A percentile compares a stretch with the other conserved stretches of the same genome.
These are phyloP conservation scores for Dromococcyx pavoninus DNA, from an alignment of 2,797 vertebrate genomes.

Conservation along the genomic window DNA sequence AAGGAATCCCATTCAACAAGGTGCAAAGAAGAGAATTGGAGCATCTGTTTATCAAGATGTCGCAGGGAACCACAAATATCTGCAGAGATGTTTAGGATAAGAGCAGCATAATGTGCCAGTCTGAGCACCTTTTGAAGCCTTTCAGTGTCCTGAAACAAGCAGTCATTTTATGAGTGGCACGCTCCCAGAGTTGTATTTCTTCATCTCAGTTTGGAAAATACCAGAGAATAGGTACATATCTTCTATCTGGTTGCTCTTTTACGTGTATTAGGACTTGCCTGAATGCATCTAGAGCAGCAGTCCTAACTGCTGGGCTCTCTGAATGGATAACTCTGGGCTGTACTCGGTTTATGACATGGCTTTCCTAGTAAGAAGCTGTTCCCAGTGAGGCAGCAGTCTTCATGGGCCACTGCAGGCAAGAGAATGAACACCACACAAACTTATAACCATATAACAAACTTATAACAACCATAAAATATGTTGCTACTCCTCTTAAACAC, in stretches of 20 bases:
- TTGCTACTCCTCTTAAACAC: background rate
- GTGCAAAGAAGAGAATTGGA: background rate
- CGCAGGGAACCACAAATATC: background rate
- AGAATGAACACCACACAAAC: background rate
- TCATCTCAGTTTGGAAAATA: background rate
- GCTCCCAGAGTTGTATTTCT: background rate
- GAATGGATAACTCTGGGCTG: background rate
- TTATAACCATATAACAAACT: background rate
- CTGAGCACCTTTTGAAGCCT: background rate
- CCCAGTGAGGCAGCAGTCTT: background rate
- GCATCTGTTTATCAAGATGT: background rate
- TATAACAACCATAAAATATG: too few species aligned
- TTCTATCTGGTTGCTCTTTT: background rate
- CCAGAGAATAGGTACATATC: background rate
- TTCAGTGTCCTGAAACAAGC: background rate
- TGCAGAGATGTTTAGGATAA: background rate
- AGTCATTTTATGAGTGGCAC: background rate
- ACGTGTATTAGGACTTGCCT: background rate
- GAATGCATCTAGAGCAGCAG: background rate
- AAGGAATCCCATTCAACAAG: background rate
- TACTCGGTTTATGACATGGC: background rate
- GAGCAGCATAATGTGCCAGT: background rate
- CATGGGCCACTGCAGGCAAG: background rate
- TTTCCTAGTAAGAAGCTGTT: background rate
- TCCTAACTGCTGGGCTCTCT: background rate